Evolutionary conservation across 2,797 vertebrate species (phyloP).

Genomic region (Rhabdophis nuchalis): DNA sequence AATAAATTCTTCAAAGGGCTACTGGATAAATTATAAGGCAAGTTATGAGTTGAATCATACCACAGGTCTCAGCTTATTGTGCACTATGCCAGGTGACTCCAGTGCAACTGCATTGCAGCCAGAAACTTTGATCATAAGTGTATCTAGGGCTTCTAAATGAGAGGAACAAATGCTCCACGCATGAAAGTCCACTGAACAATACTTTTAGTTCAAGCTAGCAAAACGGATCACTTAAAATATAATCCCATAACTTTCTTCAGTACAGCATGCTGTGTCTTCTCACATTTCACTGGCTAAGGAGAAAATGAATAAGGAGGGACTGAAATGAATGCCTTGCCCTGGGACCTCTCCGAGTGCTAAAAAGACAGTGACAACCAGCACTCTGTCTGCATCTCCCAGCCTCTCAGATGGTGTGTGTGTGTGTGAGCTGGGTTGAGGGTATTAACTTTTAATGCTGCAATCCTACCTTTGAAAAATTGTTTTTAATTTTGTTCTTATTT

Average conservation of each 20-base stretch:
- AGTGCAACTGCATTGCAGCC: background rate
- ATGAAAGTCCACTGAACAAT: background rate
- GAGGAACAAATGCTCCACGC: background rate
- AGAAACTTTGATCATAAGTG: background rate
- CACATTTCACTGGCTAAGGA: background rate
- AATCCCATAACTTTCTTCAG: background rate
- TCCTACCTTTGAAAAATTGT: no score
- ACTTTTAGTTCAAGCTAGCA: background rate
- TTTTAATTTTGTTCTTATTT: no score
- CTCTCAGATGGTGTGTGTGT: background rate
- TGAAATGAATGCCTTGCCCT: background rate
- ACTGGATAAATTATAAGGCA: background rate
- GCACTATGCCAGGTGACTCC: background rate
- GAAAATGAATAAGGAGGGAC: background rate
- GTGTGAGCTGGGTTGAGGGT: no score
- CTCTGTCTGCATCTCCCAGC: background rate
- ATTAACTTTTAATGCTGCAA: no score
- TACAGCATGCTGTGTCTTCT: background rate
- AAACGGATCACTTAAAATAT: background rate
- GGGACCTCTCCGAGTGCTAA: background rate
- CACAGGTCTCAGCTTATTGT: background rate
- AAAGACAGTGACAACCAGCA: background rate
- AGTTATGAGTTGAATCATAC: background rate
- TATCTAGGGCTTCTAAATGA: background rate
- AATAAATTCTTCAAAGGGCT: background rate